Evolutionary conservation across 2,888 invertebrate genomes (phyloP).

Genomic region (Graphium colonna): DNA sequence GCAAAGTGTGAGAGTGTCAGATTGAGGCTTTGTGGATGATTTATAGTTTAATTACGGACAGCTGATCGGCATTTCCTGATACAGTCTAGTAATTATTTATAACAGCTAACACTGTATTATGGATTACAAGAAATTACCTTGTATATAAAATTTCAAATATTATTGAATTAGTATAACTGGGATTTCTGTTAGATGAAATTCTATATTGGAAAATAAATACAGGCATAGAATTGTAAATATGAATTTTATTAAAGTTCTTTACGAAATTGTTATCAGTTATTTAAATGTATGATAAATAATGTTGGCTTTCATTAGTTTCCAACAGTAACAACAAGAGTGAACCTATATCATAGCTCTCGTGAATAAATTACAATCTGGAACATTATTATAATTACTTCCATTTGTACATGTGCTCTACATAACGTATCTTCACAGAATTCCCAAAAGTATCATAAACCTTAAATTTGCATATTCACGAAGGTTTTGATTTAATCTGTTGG

Average conservation of each 20-base stretch:
- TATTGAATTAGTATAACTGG: not conserved
- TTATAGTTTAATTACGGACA: slow-evolving; percentile 70
- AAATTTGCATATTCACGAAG: slow-evolving; percentile 20
- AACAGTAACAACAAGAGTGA: too few species aligned
- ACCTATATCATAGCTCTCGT: not conserved
- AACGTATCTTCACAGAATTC: not conserved
- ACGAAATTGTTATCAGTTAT: too few species aligned
- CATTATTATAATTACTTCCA: slow-evolving; percentile 13
- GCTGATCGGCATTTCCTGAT: slow-evolving; percentile 54
- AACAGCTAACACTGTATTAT: not conserved
- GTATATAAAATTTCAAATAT: not conserved
- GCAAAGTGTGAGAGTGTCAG: slow-evolving; percentile 37
- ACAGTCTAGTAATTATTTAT: slow-evolving; percentile 44
- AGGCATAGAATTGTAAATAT: too few species aligned
- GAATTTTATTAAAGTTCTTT: too few species aligned
- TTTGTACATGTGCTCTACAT: slow-evolving; percentile 3
- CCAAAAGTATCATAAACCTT: slow-evolving; percentile 15
- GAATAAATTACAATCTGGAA: slow-evolving; percentile 1
- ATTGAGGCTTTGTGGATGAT: slow-evolving; percentile 49
- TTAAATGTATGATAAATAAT: too few species aligned
- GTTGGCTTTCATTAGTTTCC: too few species aligned
- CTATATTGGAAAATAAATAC: too few species aligned
- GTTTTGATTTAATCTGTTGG: slow-evolving; percentile 10
- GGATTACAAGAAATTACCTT: not conserved
- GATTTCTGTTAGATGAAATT: not conserved